These are phyloP conservation scores for Colaptes auratus DNA, from an alignment of 2,113 vertebrate genomes.

Conservation along the genomic window DNA sequence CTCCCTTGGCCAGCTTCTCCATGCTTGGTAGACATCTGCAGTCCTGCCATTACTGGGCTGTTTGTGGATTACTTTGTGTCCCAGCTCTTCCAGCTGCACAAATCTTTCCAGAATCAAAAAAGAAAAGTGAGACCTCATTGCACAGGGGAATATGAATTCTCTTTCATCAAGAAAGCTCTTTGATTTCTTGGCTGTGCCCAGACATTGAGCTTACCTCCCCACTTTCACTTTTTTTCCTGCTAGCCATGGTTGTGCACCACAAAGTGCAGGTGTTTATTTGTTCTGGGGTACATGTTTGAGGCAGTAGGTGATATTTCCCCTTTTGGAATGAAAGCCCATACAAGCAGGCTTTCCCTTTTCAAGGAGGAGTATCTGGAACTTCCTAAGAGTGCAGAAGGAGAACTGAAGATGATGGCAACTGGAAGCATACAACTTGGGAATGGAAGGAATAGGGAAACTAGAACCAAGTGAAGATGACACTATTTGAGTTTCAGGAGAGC, in stretches of 20 bases:
- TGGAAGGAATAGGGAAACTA: neutral
- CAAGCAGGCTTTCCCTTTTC: neutral
- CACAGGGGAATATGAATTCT: neutral
- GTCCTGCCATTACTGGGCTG: neutral
- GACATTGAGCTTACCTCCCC: neutral
- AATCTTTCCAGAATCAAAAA: slow-evolving; percentile 52
- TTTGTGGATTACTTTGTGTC: neutral
- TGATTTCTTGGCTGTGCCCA: neutral
- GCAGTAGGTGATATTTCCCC: neutral
- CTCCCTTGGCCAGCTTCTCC: slow-evolving; percentile 67
- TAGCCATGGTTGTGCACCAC: neutral
- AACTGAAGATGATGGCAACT: neutral
- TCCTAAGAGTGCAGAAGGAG: neutral
- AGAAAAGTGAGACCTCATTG: neutral
- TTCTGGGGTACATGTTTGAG: neutral
- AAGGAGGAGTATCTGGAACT: neutral
- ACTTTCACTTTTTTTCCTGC: neutral
- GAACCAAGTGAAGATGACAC: neutral
- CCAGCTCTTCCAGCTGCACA: slow-evolving; percentile 66
- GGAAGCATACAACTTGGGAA: neutral
- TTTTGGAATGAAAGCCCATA: neutral
- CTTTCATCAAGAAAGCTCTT: neutral
- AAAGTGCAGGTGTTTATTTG: neutral
- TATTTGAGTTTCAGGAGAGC: neutral
- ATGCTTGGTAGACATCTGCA: slow-evolving; percentile 68